Evolutionary conservation across 2,888 invertebrate genomes (phyloP).

Genomic region (Drosophila lacicola): DNA sequence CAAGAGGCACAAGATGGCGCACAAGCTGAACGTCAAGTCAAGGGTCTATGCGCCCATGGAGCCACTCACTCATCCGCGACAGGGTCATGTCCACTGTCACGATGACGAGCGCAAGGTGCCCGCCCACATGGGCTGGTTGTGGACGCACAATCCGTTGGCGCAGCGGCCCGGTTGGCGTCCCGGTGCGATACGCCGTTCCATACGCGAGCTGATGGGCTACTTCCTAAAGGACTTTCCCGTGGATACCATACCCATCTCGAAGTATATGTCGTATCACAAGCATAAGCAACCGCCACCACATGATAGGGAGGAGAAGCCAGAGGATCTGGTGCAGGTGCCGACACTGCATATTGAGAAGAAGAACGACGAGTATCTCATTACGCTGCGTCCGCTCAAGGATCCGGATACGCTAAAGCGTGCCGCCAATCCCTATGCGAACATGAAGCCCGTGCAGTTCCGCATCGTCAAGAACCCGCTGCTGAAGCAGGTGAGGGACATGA

Average conservation of each 20-base stretch:
- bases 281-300: constrained; percentile 61
- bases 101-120: constrained; percentile 87
- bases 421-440: constrained; percentile 89
- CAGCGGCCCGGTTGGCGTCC: constrained; percentile 82
- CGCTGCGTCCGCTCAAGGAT: constrained; percentile 89
- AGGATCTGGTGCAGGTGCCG: constrained; percentile 85
- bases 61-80: background rate
- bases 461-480: constrained; percentile 87
- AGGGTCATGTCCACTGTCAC: constrained; percentile 85
- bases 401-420: constrained; percentile 86
- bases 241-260: constrained; percentile 80
- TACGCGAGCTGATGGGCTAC: constrained; percentile 83
- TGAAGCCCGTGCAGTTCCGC: constrained; percentile 89
- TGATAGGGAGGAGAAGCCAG: constrained; percentile 82
- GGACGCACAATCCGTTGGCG: constrained; percentile 85
- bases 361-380: constrained; percentile 88
- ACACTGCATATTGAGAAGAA: constrained; percentile 88
- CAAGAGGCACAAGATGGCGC: constrained; percentile 6
- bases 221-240: constrained; percentile 83
- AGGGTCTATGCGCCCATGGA: constrained; percentile 40
- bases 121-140: constrained; percentile 89
- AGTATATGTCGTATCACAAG: constrained; percentile 68
- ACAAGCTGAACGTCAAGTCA: constrained; percentile 27
- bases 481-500: constrained; percentile 86
- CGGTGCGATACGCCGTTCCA: constrained; percentile 82